Base-by-base conservation (phyloP, 2,888 invertebrate species). In the Mesoligia furuncula region DNA sequence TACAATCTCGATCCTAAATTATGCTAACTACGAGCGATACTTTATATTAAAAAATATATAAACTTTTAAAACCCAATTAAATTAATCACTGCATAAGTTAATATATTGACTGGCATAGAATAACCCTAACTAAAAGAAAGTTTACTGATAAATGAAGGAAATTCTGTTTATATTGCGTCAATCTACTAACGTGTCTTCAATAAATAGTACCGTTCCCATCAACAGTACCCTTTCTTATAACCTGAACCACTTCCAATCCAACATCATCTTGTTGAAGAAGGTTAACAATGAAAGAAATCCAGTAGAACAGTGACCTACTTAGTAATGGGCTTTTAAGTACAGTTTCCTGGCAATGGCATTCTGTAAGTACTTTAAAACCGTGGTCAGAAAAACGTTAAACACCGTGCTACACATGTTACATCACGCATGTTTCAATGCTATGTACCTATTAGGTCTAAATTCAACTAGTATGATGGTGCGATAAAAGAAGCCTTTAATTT, bases 271-370 rank as follows among this genome's bases (percentile, higher is more conserved):
- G 78, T 66, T 73, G 71, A 80, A 83, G 75, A 68, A 77, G 75
- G 64, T 77, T 73, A 75, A 75, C 80, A 83, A 79, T 73, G 69
- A 69, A 86, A 66, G 51, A 82, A 87, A 82, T 84, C 73, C 79
- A 77, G 69, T 84, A 80, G 78, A 79, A 80, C 77, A 73, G 79
- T 78, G 87, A 83, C 88, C 87, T 78, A 87, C 68, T 85, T 83
- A 68, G 75, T 72, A 74, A 79, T 85, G 80, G 73, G 59, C 70
- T 69, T 75, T 83, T 71, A 76, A 77, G 72, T 79, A 80, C 69
- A 64, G 62, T 78, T 77, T 82, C 69, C 77, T 79, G 62, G 67
- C 83, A 65, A 61, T 73, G 62, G 67, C 54, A 62, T 73, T 73
- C 72, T 74, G 73, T 39, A 61, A n/a, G n/a, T 73, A 72, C 62